Conservation (phyloP, 1,140 invertebrate genomes). For the Battus philenor region DNA sequence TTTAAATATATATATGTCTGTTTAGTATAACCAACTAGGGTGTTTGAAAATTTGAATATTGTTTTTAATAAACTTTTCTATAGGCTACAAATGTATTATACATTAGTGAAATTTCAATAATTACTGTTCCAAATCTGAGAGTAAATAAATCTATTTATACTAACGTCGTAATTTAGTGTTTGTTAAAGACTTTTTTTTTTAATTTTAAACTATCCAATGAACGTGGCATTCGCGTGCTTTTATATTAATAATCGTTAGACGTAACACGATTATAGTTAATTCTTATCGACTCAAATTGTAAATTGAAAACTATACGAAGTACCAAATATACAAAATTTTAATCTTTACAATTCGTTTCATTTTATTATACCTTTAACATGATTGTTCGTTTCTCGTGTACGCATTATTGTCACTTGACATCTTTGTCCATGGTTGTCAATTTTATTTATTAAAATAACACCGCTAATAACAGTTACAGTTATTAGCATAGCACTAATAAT, state of each 20-base stretch:
- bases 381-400: too few relatives aligned
- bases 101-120: slow-evolving; percentile 57
- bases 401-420: too few relatives aligned
- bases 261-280: slow-evolving; percentile 58
- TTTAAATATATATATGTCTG: slow-evolving; percentile 21
- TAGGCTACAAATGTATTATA: slow-evolving; percentile 47
- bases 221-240: slow-evolving; percentile 56
- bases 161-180: slow-evolving; percentile 36
- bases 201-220: slow-evolving; percentile 31
- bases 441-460: too few relatives aligned
- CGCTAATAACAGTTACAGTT: too few relatives aligned
- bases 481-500: too few relatives aligned
- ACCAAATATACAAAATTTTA: slow-evolving; percentile 75
- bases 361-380: slow-evolving; percentile 21
- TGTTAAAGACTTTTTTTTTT: slow-evolving; percentile 54
- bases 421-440: too few relatives aligned
- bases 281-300: slow-evolving; percentile 69
- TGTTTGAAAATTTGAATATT: slow-evolving; percentile 40
- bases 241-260: slow-evolving; percentile 55
- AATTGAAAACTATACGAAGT: slow-evolving; percentile 73
- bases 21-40: slow-evolving; percentile 31
- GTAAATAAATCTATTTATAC: slow-evolving; percentile 50
- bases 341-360: slow-evolving; percentile 51
- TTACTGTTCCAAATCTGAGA: slow-evolving; percentile 63
- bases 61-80: slow-evolving; percentile 42